These are phyloP conservation scores for Hyperoplus lanceolatus DNA, from an alignment of 2,797 vertebrate species.

Conservation along the genomic window DNA sequence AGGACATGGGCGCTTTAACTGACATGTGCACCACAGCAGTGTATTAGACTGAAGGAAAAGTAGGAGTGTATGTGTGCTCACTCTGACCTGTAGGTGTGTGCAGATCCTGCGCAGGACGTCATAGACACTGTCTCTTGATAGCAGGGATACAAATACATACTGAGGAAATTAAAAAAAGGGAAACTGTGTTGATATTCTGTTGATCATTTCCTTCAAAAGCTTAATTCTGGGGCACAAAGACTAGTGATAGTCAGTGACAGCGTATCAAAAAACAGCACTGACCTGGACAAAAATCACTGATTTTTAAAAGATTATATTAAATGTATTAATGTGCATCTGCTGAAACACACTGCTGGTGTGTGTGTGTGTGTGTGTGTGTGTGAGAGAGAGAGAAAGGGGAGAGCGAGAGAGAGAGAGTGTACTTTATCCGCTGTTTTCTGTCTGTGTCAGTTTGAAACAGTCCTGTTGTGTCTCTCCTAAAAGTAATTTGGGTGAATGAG, in stretches of 20 bases:
- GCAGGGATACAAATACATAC: slow-evolving; percentile 96
- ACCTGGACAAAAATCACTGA: slow-evolving; percentile 24
- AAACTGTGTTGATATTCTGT: not conserved
- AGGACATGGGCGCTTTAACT: slow-evolving; percentile 18
- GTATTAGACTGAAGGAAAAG: not conserved
- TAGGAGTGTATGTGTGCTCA: slow-evolving; percentile 1
- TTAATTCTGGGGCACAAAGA: slow-evolving; percentile 50
- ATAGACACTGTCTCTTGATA: slow-evolving; percentile 95
- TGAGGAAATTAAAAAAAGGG: slow-evolving; percentile 66
- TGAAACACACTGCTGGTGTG: not conserved
- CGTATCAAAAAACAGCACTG: slow-evolving; percentile 25
- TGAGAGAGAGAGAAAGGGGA: too few species aligned
- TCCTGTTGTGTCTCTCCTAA: not conserved
- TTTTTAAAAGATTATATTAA: slow-evolving; percentile 3
- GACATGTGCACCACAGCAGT: not conserved
- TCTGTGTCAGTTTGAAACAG: not conserved
- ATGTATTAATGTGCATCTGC: not conserved
- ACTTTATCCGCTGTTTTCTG: not conserved
- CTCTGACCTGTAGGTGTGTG: slow-evolving; percentile 94
- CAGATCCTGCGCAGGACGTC: slow-evolving; percentile 94
- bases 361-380: not conserved
- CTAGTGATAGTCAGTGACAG: slow-evolving; percentile 13
- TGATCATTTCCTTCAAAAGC: slow-evolving; percentile 4
- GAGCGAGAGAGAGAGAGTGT: too few species aligned
- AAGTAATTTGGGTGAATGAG: not conserved